Evolutionary conservation across 1,140 invertebrate species (phyloP).

Genomic region (Orius laevigatus): DNA sequence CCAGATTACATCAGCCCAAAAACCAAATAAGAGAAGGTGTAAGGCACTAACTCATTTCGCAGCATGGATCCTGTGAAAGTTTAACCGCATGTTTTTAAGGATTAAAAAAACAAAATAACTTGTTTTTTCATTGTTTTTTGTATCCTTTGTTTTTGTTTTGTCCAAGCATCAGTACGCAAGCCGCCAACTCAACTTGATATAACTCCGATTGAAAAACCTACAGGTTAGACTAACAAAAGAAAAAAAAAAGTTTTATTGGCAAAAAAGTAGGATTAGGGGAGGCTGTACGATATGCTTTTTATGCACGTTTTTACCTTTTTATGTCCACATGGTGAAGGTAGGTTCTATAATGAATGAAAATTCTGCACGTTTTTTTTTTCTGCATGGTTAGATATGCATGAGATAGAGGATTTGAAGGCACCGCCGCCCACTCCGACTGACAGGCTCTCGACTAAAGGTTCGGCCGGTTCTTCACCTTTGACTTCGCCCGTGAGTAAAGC

Average conservation of each 20-base stretch:
- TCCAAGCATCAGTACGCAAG: conserved; percentile 24
- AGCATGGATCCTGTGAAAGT: conserved; percentile 2
- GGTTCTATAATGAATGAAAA: too few species aligned
- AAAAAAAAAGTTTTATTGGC: not conserved
- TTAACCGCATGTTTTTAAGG: not conserved
- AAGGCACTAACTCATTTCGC: not conserved
- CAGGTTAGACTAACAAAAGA: conserved; percentile 16
- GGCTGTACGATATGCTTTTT: too few species aligned
- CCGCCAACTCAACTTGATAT: conserved; percentile 24
- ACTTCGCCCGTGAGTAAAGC: too few species aligned
- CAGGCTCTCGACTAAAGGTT: too few species aligned
- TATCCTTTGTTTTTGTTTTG: conserved; percentile 12
- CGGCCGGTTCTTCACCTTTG: too few species aligned
- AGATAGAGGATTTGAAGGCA: conserved; percentile 23
- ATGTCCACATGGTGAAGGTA: too few species aligned
- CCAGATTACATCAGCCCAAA: too few species aligned
- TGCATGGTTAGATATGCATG: conserved; percentile 5
- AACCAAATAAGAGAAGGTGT: too few species aligned
- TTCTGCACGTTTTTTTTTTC: conserved; percentile 6
- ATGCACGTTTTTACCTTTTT: too few species aligned
- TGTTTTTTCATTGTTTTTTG: not conserved
- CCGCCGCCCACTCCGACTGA: conserved; percentile 28
- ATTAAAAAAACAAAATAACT: too few species aligned
- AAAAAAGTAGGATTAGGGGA: too few species aligned
- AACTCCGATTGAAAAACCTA: conserved; percentile 17